A percentile compares a stretch with the other conserved stretches of the same genome.
These are phyloP conservation scores for Bombycilla garrulus DNA, from an alignment of 2,113 vertebrate species.

Conservation along the genomic window DNA sequence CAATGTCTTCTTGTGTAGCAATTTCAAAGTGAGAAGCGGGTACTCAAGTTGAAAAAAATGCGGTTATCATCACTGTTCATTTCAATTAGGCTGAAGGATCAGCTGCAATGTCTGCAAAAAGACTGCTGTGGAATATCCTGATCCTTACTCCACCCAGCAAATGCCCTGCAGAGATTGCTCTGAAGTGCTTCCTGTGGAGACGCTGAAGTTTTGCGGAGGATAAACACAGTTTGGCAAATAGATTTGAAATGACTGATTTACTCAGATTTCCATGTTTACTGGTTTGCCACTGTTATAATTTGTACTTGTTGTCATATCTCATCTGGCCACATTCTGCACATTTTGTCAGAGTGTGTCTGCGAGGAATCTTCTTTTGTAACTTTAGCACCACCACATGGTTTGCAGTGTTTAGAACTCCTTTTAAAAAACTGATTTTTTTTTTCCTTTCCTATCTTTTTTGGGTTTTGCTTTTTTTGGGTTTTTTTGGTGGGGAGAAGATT, in stretches of 20 bases:
- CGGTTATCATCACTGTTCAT: not conserved
- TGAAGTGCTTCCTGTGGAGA: constrained; percentile 38
- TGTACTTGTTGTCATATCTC: constrained; percentile 32
- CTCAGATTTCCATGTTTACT: constrained; percentile 52
- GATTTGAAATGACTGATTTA: constrained; percentile 62
- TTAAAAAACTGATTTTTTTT: not conserved
- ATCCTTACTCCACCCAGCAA: constrained; percentile 3
- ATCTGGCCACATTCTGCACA: not conserved
- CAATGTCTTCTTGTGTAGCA: not conserved
- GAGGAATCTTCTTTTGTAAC: constrained; percentile 37
- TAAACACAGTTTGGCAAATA: constrained; percentile 56
- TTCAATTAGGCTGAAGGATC: constrained; percentile 34
- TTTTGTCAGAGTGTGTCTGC: not conserved
- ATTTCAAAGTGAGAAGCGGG: not conserved
- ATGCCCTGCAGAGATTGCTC: constrained; percentile 21
- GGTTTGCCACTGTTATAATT: constrained; percentile 54
- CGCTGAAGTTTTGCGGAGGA: constrained; percentile 27
- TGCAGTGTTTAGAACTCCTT: not conserved
- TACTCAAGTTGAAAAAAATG: not conserved
- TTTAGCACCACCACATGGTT: constrained; percentile 68
- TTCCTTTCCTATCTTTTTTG: fast-evolving
- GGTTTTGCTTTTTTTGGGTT: not conserved
- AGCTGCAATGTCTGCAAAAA: not conserved
- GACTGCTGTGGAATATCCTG: constrained; percentile 7
- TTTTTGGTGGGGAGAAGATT: not conserved